Evolutionary conservation across 2,888 invertebrate species (phyloP), one percentile per base, ranked within the genome.

Genomic region (Ganaspis brasiliensis): DNA sequence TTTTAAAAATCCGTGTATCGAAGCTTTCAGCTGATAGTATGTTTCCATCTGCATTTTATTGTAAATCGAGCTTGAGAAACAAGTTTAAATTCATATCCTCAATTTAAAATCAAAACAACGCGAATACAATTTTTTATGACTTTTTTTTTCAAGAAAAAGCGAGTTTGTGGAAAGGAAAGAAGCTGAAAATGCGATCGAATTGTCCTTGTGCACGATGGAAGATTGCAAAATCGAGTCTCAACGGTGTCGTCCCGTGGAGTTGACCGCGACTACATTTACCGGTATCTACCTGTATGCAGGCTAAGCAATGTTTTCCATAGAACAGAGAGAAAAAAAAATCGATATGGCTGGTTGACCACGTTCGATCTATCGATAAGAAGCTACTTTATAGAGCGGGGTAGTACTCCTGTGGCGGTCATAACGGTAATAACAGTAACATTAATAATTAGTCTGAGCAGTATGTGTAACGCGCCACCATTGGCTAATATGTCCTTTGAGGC

Each of bases 401-500:
- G 82, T 81, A 82, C 77, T 82, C 81, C 84, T 82, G 81, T 80
- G 79, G 81, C 80, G 77, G 80, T 79, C 78, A 83, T 83, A 84
- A 84, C 88, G 83, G 85, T 85, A 85, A 88, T 88, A 86, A 87
- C 83, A 82, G 84, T 87, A 86, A 85, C 85, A 84, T 87, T 85
- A 86, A 87, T 87, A 87, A 89, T 88, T 87, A 89, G 85, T 81
- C 79, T 80, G 77, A 74, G 63, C 74, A 81, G 80, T 79, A 82
- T 81, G 79, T 82, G 84, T 82, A 83, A 85, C 80, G 77, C 79
- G 85, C 81, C 79, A 77, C 80, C 72, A 26, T 67, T 73, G 72
- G 75, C 81, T 79, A 86, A 86, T 80, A 80, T 75, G 82, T 74
- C 84, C 84, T 79, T 76, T 74, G 82, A 83, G 86, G 82, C 75